phyloP scores from a whole-genome alignment of 1,140 invertebrate genomes.

The Homalodisca vitripennis region DNA sequence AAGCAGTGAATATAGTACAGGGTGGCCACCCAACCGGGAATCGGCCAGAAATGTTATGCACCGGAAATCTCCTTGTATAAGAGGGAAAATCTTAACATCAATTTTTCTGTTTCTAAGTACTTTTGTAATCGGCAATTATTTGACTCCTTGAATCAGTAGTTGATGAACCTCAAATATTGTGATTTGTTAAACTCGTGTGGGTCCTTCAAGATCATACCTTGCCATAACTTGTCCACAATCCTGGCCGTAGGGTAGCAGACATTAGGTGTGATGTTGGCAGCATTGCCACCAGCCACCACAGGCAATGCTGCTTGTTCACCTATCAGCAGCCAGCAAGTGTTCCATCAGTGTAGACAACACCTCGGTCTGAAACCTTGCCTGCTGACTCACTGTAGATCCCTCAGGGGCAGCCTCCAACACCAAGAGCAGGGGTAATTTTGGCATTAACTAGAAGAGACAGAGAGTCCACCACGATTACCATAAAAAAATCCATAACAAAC shows the following conservation, averaged over 20 bases:
- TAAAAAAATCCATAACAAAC: slow-evolving; percentile 92
- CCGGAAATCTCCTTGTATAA: no score
- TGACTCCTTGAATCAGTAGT: no score
- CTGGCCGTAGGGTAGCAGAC: slow-evolving; percentile 91
- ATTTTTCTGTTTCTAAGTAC: no score
- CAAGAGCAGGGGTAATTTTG: slow-evolving; percentile 72
- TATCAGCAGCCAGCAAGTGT: slow-evolving; percentile 88
- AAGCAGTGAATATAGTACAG: no score
- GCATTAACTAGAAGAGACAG: slow-evolving; percentile 71
- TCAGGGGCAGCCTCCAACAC: slow-evolving; percentile 73
- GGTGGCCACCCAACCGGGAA: no score
- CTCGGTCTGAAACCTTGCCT: slow-evolving; percentile 90
- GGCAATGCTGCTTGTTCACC: slow-evolving; percentile 79
- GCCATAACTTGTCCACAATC: slow-evolving; percentile 97
- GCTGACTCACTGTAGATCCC: slow-evolving; percentile 73
- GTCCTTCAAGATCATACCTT: no score
- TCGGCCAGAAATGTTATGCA: no score
- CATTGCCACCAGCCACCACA: slow-evolving; percentile 71
- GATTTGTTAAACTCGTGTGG: no score
- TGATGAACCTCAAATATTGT: no score
- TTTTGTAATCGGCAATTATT: no score
- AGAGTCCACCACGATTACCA: slow-evolving; percentile 92
- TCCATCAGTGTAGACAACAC: slow-evolving; percentile 91
- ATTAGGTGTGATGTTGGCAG: slow-evolving; percentile 81
- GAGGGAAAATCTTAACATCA: no score